Base-by-base conservation (phyloP, 1,140 invertebrate species). In the Drosophila sechellia region DNA sequence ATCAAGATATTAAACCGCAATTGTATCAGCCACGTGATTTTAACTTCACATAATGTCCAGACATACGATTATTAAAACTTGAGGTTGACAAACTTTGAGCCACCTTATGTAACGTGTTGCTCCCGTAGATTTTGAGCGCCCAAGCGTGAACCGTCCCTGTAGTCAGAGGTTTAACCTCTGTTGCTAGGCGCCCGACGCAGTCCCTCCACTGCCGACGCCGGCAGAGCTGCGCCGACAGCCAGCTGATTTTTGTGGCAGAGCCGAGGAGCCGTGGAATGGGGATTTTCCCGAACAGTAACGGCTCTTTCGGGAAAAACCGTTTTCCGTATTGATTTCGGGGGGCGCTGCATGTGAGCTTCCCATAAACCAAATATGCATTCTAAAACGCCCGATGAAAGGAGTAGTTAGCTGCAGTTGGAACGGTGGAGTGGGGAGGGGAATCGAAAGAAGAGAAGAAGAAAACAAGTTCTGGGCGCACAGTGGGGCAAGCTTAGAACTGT, bases 271-370 rank as follows among this genome's bases (percentile, higher is more conserved):
- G 20, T 39, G 50, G 13, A 31, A 37, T 35, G 15, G 54, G 73
- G 60, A 17, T 52, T 69, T 76, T 76, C 73, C 61, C 64, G 61
- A 77, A 68, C 46, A 69, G 63, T 68, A 77, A 77, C 73, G 73
- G 73, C 61, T 50, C 49, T 58, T 57, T 53, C 71, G 60, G 72
- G 37, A 39, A 66, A 34, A 75, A 76, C 60, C 15, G 71, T 75
- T 58, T 64, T 75, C 53, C 71, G 48, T 75, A 77, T 77, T 77
- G 73, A 77, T 77, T 77, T 77, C 55, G 72, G 63, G 72, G 63
- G 34, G 40, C 45, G 52, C 58, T 72, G 68, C 50, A 56, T 58
- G 52, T 25, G 45, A 55, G 58, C 55, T 56, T 42, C 20, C 48
- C 56, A 71, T 53, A 54, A 71, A 54, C 49, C 34, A 52, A 17